Base-by-base conservation (phyloP, 2,113 vertebrate species). In the Ceyx margarethae region DNA sequence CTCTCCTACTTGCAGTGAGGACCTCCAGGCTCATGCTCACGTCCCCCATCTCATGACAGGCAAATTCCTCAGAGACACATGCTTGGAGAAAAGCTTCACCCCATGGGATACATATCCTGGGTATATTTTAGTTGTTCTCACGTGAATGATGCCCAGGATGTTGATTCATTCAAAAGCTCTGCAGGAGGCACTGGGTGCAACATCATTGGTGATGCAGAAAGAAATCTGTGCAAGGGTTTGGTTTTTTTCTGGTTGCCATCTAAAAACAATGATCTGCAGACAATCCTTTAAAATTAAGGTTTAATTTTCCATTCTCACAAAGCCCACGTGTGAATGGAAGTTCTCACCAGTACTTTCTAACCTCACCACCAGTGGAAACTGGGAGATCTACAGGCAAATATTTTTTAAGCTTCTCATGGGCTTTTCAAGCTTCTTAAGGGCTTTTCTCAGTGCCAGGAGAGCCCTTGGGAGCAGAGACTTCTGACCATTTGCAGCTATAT, bases 131-230 rank as follows among this genome's bases (percentile, higher is more conserved):
- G 73, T 67, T 54, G 22, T 19, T 28, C 33, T 85, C 40, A 37
- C 28, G 5, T 31, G 35, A 74, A 57, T 66, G 43, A 23, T 3
- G 5, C 61, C 22, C 46, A 1, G 9, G 46, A 26, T 48, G n/a
- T 11, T 54, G 43, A 66, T 62, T 74, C 51, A 33, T 51, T 13
- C 68, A 57, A 66, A 46, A 87, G 15, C 53, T 81, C 29, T 37
- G 42, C 87, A 58, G 66, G 37, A 83, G 33, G 25, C 46, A 66
- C 42, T 1, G 9, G 18, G 16, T 82, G 46, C 31, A 20, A 43
- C 28, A 22, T 0, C 1, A 40, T 42, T 48, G 48, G 42, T 0
- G 2, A 67, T 25, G 17, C 28, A 26, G 53, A 29, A 35, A 54
- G 61, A 51, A 81, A 78, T 6, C 43, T 67, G 29, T 31, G 42